phyloP scores from a whole-genome alignment of 2,888 invertebrate genomes.

The Dryococelus australis region DNA sequence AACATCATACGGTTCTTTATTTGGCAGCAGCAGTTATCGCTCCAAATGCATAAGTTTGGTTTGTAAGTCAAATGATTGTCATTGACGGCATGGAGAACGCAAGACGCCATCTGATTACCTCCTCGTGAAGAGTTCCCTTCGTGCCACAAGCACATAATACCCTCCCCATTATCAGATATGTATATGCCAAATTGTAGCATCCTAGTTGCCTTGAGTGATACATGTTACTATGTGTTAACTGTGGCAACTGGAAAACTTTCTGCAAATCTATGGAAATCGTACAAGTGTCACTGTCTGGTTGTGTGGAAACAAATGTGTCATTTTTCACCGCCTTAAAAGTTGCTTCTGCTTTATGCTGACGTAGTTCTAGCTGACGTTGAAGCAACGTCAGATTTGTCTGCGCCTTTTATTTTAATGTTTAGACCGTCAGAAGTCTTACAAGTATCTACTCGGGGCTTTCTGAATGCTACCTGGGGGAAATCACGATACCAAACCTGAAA shows the following conservation, averaged over 20 bases:
- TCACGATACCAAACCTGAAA: neutral
- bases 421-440: neutral
- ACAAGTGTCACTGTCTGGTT: slow-evolving; percentile 45
- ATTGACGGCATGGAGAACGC: slow-evolving; percentile 38
- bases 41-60: slow-evolving; percentile 1
- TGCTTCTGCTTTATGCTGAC: no score
- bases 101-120: slow-evolving; percentile 48
- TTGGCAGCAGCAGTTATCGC: no score
- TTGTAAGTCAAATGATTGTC: neutral
- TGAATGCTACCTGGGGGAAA: neutral
- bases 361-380: no score
- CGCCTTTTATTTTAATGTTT: no score
- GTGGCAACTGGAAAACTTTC: slow-evolving; percentile 52
- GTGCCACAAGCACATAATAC: slow-evolving; percentile 49
- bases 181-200: slow-evolving; percentile 50
- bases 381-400: no score
- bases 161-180: slow-evolving; percentile 44
- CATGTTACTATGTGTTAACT: slow-evolving; percentile 49
- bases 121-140: slow-evolving; percentile 49
- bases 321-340: neutral
- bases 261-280: slow-evolving; percentile 50
- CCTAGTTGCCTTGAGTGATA: no score
- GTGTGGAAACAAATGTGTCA: neutral
- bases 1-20: slow-evolving; percentile 32
- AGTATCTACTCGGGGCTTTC: neutral